A percentile compares a stretch with the other conserved stretches of the same genome.
phyloP scores from a whole-genome alignment of 2,113 vertebrate genomes.

The Trematocara marginatum region DNA sequence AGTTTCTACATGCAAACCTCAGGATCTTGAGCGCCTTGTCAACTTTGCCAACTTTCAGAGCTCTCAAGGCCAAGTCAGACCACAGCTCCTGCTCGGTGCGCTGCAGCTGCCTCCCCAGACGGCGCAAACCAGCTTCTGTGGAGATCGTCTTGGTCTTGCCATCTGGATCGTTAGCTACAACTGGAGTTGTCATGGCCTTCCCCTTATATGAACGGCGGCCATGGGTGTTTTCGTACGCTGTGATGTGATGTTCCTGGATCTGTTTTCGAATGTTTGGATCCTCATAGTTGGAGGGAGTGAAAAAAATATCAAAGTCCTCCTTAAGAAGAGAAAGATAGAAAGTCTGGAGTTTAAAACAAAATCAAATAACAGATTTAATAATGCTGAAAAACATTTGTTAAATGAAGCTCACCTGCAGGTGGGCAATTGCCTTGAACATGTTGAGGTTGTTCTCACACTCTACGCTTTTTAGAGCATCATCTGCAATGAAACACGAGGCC shows the following conservation, averaged over 20 bases:
- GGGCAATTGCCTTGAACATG: constrained; percentile 79
- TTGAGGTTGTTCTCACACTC: constrained; percentile 77
- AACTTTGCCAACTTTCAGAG: constrained; percentile 77
- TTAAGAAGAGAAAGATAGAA: constrained; percentile 32
- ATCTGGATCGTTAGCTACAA: constrained; percentile 48
- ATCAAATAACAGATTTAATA: background rate
- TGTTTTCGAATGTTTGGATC: constrained; percentile 69
- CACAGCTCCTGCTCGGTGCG: constrained; percentile 78
- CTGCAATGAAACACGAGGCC: constrained; percentile 56
- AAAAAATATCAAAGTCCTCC: constrained; percentile 87
- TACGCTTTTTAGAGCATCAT: constrained; percentile 78
- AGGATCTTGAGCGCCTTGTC: constrained; percentile 81
- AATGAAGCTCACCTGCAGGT: constrained; percentile 78
- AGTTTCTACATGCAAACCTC: constrained; percentile 71
- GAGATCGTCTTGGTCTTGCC: constrained; percentile 53
- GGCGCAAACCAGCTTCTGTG: constrained; percentile 71
- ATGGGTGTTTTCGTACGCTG: constrained; percentile 70
- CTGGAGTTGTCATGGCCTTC: constrained; percentile 2
- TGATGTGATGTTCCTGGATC: constrained; percentile 81
- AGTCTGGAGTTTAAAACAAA: background rate
- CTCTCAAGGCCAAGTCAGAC: constrained; percentile 78
- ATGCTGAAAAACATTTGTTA: background rate
- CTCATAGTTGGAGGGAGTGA: constrained; percentile 80
- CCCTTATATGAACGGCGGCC: constrained; percentile 20
- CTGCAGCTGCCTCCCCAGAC: constrained; percentile 79